Conservation (phyloP, 2,888 invertebrate genomes). For the Anticlea derivata region DNA sequence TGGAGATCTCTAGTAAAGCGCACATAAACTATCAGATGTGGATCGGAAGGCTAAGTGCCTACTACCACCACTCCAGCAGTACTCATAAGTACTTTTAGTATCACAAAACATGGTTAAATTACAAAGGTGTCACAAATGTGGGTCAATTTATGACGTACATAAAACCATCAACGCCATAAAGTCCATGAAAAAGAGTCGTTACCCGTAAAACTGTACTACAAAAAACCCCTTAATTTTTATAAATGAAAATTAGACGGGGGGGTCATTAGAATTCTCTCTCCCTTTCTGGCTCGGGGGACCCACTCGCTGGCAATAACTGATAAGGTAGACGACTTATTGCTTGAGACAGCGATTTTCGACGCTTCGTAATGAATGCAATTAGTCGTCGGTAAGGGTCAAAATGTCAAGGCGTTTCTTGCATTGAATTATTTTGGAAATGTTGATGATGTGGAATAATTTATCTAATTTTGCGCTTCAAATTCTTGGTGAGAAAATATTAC, state of each 20-base stretch:
- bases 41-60: too few relatives aligned
- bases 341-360: conserved; percentile 33
- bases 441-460: conserved; percentile 15
- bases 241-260: conserved; percentile 65
- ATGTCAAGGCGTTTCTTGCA: conserved; percentile 4
- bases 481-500: not conserved
- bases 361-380: conserved; percentile 24
- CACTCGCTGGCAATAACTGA: conserved; percentile 57
- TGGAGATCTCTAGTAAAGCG: too few relatives aligned
- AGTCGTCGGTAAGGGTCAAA: conserved; percentile 18
- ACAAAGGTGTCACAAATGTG: not conserved
- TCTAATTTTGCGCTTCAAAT: not conserved
- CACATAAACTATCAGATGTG: too few relatives aligned
- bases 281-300: conserved; percentile 47
- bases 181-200: conserved; percentile 38
- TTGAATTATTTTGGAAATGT: conserved; percentile 28
- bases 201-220: conserved; percentile 42
- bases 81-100: too few relatives aligned
- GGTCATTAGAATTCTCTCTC: conserved; percentile 57
- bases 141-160: not conserved
- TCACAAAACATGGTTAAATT: not conserved
- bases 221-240: conserved; percentile 56
- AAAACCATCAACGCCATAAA: conserved; percentile 29
- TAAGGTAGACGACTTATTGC: conserved; percentile 43
- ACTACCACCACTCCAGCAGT: too few relatives aligned